Base-by-base conservation (phyloP, 2,888 invertebrate genomes). In the Koerneria pararmatus region DNA sequence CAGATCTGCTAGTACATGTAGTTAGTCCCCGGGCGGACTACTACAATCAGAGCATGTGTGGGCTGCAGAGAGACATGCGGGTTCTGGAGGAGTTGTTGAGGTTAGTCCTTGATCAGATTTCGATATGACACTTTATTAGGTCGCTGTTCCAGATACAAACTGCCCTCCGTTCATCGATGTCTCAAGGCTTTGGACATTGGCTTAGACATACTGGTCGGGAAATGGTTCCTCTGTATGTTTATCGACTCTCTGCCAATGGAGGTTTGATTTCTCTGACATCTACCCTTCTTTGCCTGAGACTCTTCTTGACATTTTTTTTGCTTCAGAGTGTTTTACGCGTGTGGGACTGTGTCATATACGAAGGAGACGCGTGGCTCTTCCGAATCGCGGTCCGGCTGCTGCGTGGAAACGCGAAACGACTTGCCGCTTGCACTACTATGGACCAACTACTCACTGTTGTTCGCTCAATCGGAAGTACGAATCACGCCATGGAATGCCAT, bases 261-360 rank as follows among this genome's bases (percentile, higher is more conserved):
- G 68, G 74, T 74, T 19, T 53, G 68, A 34, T 35, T 35, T 41
- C n/a, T n/a, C 46, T 41, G 11, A 11, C 46, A 11, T 41, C n/a
- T 41, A 11, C 46, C 46, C n/a, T 41, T n/a, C 46, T n/a, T 41
- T n/a, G 11, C 46, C 46, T n/a, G 11, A 11, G 11, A 11, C 46
- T n/a, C 46, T 41, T n/a, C 46, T n/a, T 11, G n/a, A 6, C 22
- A 19, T n/a, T 34, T 34, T 8, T n/a, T 35, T 71, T 75, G 69
- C 83, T 84, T 35, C 84, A 89, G 89, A 95, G 95, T 6, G 93
- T 93, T 51, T 86, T 94, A 29, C 88, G 95, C 80, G 91, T 95
- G 85, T 95, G 95, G 94, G 95, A 95, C 85, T 93, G 93, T 82
- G 86, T 95, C 69, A 94, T 95, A 86, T 90, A 91, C 78, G 95